Conservation (phyloP, 2,888 invertebrate genomes). For the Malthinus flaveolus region DNA sequence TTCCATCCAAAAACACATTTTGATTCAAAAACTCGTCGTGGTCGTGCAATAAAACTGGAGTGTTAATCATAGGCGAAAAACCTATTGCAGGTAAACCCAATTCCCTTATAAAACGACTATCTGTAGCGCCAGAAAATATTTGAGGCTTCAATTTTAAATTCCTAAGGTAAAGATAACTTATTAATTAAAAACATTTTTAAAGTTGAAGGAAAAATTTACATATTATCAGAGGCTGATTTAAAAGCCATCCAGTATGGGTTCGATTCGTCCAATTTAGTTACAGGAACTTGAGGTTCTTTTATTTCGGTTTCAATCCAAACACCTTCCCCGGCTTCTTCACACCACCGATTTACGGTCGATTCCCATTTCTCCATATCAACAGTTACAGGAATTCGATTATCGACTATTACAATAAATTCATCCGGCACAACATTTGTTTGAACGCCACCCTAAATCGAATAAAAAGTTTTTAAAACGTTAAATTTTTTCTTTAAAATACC, state of each 20-base stretch:
- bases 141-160: slow-evolving; percentile 68
- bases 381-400: slow-evolving; percentile 70
- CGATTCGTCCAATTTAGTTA: slow-evolving; percentile 57
- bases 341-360: slow-evolving; percentile 51
- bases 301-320: slow-evolving; percentile 59
- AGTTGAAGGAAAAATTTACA: slow-evolving; percentile 45
- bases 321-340: slow-evolving; percentile 62
- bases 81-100: slow-evolving; percentile 83
- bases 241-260: slow-evolving; percentile 67
- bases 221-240: slow-evolving; percentile 55
- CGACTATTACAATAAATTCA: slow-evolving; percentile 63
- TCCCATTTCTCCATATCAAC: slow-evolving; percentile 66
- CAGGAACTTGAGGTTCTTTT: slow-evolving; percentile 56
- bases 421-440: slow-evolving; percentile 78
- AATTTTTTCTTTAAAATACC: slow-evolving; percentile 52
- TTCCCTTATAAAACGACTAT: slow-evolving; percentile 80
- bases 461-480: slow-evolving; percentile 25
- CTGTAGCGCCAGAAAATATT: slow-evolving; percentile 90
- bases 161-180: slow-evolving; percentile 52
- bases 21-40: slow-evolving; percentile 86
- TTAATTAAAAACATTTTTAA: not conserved
- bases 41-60: slow-evolving; percentile 85
- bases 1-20: slow-evolving; percentile 79
- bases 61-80: slow-evolving; percentile 88
- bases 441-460: slow-evolving; percentile 69